A percentile compares a stretch with the other conserved stretches of the same genome.
Evolutionary conservation across 2,888 invertebrate species (phyloP).

Genomic region (Tachina lurida): DNA sequence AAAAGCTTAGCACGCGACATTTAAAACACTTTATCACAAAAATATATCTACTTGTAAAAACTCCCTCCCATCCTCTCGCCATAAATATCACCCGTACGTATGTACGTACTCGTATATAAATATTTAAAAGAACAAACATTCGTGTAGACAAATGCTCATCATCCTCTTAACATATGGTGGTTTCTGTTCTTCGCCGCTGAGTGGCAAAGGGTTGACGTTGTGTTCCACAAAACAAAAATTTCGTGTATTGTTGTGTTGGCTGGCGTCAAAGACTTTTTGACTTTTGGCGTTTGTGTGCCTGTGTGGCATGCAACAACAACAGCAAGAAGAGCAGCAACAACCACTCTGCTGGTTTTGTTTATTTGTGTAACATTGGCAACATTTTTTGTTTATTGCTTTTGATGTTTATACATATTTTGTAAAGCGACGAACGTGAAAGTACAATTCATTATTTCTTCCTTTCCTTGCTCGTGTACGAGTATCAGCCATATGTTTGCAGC

Average conservation of each 20-base stretch:
- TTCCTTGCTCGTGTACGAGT: background rate
- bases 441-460: constrained; percentile 19
- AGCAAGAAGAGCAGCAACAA: constrained; percentile 43
- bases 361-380: constrained; percentile 71
- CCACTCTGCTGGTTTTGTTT: constrained; percentile 72
- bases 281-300: constrained; percentile 68
- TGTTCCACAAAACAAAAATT: constrained; percentile 53
- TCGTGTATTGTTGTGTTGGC: constrained; percentile 50
- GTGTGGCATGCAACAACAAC: constrained; percentile 54
- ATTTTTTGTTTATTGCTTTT: constrained; percentile 72
- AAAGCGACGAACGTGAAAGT: constrained; percentile 23
- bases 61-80: constrained; percentile 8
- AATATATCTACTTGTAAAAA: constrained; percentile 27
- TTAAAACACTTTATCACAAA: constrained; percentile 70
- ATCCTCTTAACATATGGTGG: constrained; percentile 43
- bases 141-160: constrained; percentile 60
- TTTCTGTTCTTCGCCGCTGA: background rate
- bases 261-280: constrained; percentile 73
- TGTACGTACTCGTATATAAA: no score
- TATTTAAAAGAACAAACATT: constrained; percentile 25
- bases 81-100: constrained; percentile 17
- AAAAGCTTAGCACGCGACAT: constrained; percentile 71
- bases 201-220: constrained; percentile 51
- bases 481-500: constrained; percentile 68
- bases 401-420: constrained; percentile 68